phyloP scores from a whole-genome alignment of 2,888 invertebrate species.

The Sicus ferrugineus region DNA sequence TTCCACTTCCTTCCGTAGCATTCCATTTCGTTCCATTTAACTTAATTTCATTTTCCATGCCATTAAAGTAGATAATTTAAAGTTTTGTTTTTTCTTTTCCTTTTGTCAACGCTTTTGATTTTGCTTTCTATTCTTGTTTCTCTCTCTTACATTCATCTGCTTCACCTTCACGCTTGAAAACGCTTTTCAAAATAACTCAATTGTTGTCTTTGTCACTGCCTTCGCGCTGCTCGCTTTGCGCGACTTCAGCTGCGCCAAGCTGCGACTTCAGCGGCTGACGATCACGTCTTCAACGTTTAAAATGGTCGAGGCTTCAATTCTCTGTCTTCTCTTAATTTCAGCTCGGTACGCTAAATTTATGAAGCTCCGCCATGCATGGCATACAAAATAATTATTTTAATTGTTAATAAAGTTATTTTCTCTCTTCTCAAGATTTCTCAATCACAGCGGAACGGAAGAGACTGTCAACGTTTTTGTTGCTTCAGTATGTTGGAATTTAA shows the following conservation, averaged over 20 bases:
- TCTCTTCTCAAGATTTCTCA: background rate
- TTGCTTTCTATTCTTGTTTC: background rate
- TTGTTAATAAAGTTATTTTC: too few species aligned
- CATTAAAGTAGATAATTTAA: background rate
- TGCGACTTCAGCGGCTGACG: too few species aligned
- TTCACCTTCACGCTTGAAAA: conserved; percentile 43
- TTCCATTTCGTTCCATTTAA: too few species aligned
- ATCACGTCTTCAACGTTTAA: conserved; percentile 21
- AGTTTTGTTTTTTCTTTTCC: background rate
- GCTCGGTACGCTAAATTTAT: conserved; percentile 4
- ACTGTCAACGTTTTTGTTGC: too few species aligned
- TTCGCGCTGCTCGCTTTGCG: background rate
- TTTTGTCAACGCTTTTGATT: background rate
- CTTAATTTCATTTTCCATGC: too few species aligned
- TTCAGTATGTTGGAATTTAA: too few species aligned
- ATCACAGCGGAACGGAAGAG: background rate
- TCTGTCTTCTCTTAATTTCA: background rate
- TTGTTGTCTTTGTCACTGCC: conserved; percentile 1
- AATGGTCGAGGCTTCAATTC: background rate
- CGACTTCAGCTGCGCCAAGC: too few species aligned
- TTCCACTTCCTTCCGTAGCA: background rate
- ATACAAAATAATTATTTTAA: conserved; percentile 22
- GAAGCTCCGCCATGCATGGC: conserved; percentile 28
- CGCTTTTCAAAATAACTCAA: conserved; percentile 27
- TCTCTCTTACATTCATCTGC: background rate